Percentiles rank a stretch among this genome's conserved stretches.
phyloP scores from a whole-genome alignment of 2,888 invertebrate species.

The Agrilus mali region DNA sequence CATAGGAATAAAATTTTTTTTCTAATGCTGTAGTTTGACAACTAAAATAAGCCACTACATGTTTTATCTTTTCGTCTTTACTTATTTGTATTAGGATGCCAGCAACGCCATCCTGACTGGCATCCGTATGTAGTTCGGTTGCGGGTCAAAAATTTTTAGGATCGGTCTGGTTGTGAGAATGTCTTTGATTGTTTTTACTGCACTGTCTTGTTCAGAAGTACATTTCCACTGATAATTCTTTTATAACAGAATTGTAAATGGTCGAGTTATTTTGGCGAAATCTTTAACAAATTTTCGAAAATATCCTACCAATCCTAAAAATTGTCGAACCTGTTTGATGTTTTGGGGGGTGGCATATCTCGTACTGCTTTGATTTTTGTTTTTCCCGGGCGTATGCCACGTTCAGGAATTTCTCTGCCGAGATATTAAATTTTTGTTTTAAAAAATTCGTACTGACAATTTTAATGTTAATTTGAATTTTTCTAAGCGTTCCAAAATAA shows the following conservation, averaged over 20 bases:
- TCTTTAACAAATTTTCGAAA: conserved; percentile 10
- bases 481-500: conserved; percentile 4
- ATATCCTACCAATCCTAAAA: conserved; percentile 10
- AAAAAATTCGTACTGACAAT: conserved; percentile 7
- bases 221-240: not conserved
- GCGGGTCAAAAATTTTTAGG: no score
- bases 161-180: no score
- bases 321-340: conserved; percentile 7
- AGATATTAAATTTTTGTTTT: conserved; percentile 8
- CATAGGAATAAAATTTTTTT: no score
- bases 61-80: not conserved
- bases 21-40: no score
- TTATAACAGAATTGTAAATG: conserved; percentile 1
- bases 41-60: not conserved
- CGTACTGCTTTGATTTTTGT: conserved; percentile 10
- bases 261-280: conserved; percentile 7
- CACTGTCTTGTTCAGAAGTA: no score
- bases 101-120: not conserved
- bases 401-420: conserved; percentile 7
- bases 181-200: not conserved
- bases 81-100: not conserved
- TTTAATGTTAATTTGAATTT: conserved; percentile 7
- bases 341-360: conserved; percentile 7
- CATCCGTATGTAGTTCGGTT: not conserved
- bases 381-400: conserved; percentile 5